Evolutionary conservation across 2,888 invertebrate species (phyloP), one percentile per base, ranked within the genome.

Genomic region (Phortica magna): DNA sequence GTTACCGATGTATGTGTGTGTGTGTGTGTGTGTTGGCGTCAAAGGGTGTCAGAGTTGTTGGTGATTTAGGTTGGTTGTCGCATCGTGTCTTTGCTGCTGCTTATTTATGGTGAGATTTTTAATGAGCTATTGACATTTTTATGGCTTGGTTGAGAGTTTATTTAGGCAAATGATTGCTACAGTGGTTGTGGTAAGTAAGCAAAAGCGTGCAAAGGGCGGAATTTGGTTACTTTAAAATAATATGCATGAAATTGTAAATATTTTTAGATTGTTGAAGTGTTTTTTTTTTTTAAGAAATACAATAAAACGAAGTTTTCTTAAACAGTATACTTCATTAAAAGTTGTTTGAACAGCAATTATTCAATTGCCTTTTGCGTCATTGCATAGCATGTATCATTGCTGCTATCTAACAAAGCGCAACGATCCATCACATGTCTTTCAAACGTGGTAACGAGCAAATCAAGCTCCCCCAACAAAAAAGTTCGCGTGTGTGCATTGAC

Each of bases 41-140:
- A 57, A 61, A 59, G 73, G 59, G 59, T 73, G 57, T 22, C 70
- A 48, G 70, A 9, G 48, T 22, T 39, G 14, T 31, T 65, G 19
- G 31, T 10, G 61, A 5, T 61, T 61, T 61, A 22, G 10, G 31
- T 19, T 10, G 61, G 10, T 22, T 5, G 7, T 48, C 48, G 48
- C 7, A 14, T 48, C 48, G 48, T 61, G 61, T 12, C 53, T 48
- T 70, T 10, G 70, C 70, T 53, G 9, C 17, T 68, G 22, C 22
- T 48, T 70, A 70, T 70, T 70, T 70, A 70, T 70, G 70, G 48
- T 76, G 65, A 22, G 82, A 77, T 73, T 80, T 84, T 84, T 85
- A 83, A 84, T 84, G 83, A 85, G 84, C 82, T 79, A 83, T 81
- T 79, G 77, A 77, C 78, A 80, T 73, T 74, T 76, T 53, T 75